Evolutionary conservation across 2,888 invertebrate species (phyloP), one percentile per base, ranked within the genome.

Genomic region (Clostera curtula): DNA sequence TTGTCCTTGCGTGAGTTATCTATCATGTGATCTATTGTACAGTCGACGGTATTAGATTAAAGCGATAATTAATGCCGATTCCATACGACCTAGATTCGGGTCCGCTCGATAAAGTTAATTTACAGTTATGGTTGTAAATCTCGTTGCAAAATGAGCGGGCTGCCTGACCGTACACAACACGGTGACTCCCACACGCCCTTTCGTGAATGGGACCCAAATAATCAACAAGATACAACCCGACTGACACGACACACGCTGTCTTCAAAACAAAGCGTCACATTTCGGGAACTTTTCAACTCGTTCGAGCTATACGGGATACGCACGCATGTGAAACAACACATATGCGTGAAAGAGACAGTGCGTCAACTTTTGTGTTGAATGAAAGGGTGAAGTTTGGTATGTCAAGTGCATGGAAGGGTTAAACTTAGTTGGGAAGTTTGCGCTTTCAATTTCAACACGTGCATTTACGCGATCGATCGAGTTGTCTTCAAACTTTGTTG

Each of bases 51-150:
- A 71, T 72, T 64, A 80, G 80, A 82, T 82, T 80, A 77, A 67
- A 76, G 69, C 74, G 75, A 80, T 80, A 82, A 82, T 82, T 82
- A 80, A 82, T 82, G 80, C 76, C 82, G 82, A 83, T 80, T 82
- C 79, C 83, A 82, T 82, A 80, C 82, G 82, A 82, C 82, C 82
- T 77, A 82, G 71, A 71, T 82, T 73, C 68, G 67, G 71, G 65
- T 64, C 64, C 64, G 74, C 69, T 76, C 75, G 80, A 76, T 77
- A 76, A 76, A 82, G 70, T 76, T 79, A 80, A 80, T 80, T 79
- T 79, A 82, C 82, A 77, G 80, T 79, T 80, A 75, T 79, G 75
- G 77, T 77, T 76, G 73, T 79, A 80, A 79, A 77, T 80, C 76
- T 77, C 68, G 76, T 82, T 80, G 77, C 80, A 75, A 80, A 76